phyloP scores from a whole-genome alignment of 37 sponge, comb jelly and placozoan genomes.

The Halichondria panicea region DNA sequence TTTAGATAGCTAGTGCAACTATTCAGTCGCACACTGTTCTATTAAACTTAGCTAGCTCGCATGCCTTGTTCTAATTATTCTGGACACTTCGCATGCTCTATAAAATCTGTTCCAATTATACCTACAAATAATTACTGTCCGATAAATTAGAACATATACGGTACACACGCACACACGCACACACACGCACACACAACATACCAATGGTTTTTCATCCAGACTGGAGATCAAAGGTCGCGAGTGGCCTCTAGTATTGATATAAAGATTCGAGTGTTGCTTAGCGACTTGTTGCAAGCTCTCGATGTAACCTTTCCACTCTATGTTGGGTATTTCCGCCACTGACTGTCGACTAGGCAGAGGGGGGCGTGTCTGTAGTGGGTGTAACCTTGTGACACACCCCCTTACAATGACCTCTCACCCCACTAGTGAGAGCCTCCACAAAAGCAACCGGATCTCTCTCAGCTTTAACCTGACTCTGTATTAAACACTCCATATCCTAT shows the following conservation, averaged over 20 bases:
- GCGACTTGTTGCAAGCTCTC: slow-evolving; percentile 34
- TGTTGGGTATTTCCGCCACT: slow-evolving; percentile 51
- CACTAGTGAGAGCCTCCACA: slow-evolving; percentile 38
- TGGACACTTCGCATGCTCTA: no score
- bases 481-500: slow-evolving; percentile 59
- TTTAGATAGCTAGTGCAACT: no score
- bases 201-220: slow-evolving; percentile 17
- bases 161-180: no score
- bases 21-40: no score
- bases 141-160: no score
- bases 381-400: no score
- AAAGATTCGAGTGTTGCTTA: slow-evolving; percentile 29
- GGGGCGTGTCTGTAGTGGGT: slow-evolving; percentile 4
- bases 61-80: no score
- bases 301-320: slow-evolving; percentile 61
- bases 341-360: slow-evolving; percentile 54
- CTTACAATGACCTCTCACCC: no score
- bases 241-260: slow-evolving; percentile 18
- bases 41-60: no score
- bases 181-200: no score
- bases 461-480: slow-evolving; percentile 35
- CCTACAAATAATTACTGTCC: no score
- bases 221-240: not conserved
- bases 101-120: no score
- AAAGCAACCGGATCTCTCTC: slow-evolving; percentile 51